Percentiles rank a stretch among this genome's conserved stretches.
Conservation (phyloP, 23 tunicate species). For the Clavelina lepadiformis region DNA sequence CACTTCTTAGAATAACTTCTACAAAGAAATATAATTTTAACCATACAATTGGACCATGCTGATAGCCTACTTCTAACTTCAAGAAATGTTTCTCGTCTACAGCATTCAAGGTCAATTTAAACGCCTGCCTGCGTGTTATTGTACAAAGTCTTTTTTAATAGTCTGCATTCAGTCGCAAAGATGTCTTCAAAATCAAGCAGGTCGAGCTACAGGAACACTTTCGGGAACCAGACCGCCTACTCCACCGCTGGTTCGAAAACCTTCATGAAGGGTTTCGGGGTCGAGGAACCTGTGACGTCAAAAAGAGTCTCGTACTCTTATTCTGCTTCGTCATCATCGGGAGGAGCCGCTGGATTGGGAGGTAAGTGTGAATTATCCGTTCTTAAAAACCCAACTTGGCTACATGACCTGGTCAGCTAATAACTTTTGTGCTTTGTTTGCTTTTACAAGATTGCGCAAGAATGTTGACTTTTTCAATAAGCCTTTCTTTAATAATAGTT, state of each 20-base stretch:
- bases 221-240: conserved; percentile 89
- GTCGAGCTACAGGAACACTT: conserved; percentile 89
- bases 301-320: conserved; percentile 75
- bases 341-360: conserved; percentile 51
- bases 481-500: background rate
- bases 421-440: background rate
- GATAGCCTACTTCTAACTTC: too few species aligned
- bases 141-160: too few species aligned
- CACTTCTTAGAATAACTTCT: too few species aligned
- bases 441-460: background rate
- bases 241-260: conserved; percentile 84
- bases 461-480: background rate
- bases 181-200: conserved; percentile 50
- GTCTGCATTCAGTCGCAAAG: too few species aligned
- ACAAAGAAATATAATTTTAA: too few species aligned
- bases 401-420: background rate
- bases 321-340: conserved; percentile 32
- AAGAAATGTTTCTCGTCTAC: too few species aligned
- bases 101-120: too few species aligned
- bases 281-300: conserved; percentile 53
- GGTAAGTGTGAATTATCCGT: background rate
- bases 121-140: too few species aligned
- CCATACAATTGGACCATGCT: too few species aligned
- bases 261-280: conserved; percentile 2
- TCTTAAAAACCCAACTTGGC: background rate